Conservation (phyloP, 1,140 invertebrate genomes). For the Caerostris darwini region DNA sequence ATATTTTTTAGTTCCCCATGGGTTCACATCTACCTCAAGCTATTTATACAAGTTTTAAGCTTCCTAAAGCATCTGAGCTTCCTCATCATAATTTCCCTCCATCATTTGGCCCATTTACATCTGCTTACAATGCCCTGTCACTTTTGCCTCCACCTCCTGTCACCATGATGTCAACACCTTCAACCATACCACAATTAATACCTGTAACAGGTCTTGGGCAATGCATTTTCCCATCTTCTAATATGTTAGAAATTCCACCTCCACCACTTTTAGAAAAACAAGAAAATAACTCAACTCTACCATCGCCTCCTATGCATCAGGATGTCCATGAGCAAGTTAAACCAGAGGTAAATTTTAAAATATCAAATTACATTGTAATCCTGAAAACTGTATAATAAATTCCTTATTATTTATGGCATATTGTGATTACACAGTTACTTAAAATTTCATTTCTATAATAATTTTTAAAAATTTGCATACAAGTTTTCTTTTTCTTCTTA, state of each 20-base stretch:
- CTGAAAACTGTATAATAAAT: not conserved
- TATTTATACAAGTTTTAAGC: conserved; percentile 95
- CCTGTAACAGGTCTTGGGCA: conserved; percentile 66
- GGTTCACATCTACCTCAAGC: conserved; percentile 90
- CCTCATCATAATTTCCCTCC: conserved; percentile 78
- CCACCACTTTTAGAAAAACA: conserved; percentile 57
- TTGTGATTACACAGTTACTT: too few relatives aligned
- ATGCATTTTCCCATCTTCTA: conserved; percentile 67
- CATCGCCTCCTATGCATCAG: conserved; percentile 42
- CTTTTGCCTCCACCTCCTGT: conserved; percentile 66
- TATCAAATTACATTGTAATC: not conserved
- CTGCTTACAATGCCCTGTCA: conserved; percentile 73
- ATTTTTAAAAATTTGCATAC: too few relatives aligned
- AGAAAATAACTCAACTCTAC: conserved; percentile 53
- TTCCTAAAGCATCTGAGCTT: conserved; percentile 89
- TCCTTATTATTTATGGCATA: not conserved
- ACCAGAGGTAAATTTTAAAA: conserved; percentile 56
- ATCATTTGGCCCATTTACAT: conserved; percentile 76
- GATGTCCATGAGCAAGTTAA: conserved; percentile 73
- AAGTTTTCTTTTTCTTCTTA: too few relatives aligned
- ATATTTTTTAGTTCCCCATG: conserved; percentile 80
- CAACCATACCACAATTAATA: conserved; percentile 68
- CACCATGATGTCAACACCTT: conserved; percentile 73
- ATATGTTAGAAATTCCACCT: conserved; percentile 46
- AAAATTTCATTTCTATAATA: too few relatives aligned